Conservation (phyloP, 2,797 vertebrate genomes). For the Myiotriccus ornatus region DNA sequence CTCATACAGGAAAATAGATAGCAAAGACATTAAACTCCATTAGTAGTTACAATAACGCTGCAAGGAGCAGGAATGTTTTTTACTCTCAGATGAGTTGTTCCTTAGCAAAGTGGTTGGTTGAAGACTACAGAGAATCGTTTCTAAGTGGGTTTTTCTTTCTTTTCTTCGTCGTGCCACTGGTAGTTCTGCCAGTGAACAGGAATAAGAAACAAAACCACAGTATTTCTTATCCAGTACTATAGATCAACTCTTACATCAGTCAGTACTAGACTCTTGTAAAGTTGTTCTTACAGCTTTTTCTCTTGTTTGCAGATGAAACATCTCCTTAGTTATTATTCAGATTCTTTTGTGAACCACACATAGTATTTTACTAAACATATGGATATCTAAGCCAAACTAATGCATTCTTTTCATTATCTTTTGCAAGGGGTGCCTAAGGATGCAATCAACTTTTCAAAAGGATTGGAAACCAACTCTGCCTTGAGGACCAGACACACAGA, state of each 20-base stretch:
- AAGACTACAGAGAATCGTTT: neutral
- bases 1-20: neutral
- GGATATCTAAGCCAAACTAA: neutral
- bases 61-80: neutral
- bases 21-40: neutral
- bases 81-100: neutral
- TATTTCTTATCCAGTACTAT: neutral
- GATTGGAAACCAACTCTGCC: neutral
- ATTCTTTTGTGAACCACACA: neutral
- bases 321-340: neutral
- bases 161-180: neutral
- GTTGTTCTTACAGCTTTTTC: neutral
- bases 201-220: neutral
- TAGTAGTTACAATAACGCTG: neutral
- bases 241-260: neutral
- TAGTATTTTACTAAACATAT: neutral
- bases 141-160: neutral
- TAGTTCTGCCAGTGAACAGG: neutral
- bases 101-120: neutral
- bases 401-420: neutral
- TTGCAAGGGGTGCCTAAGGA: neutral
- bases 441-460: neutral
- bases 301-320: neutral
- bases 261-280: neutral
- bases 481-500: neutral